Evolutionary conservation across 2,113 vertebrate species (phyloP).

Genomic region (Panthera tigris): DNA sequence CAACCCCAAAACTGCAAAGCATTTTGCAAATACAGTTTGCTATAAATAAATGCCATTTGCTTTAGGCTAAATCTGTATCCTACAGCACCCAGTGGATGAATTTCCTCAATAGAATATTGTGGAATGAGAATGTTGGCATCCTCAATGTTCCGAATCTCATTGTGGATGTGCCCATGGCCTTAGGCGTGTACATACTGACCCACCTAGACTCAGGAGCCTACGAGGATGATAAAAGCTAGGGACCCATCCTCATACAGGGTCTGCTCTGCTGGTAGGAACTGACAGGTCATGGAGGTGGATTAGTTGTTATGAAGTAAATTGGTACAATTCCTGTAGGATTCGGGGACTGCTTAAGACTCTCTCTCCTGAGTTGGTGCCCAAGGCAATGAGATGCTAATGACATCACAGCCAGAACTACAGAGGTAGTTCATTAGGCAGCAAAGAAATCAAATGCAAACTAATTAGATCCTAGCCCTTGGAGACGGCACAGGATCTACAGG

Average conservation of each 20-base stretch:
- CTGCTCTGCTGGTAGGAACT: background rate
- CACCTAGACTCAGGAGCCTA: background rate
- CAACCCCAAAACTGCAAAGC: slow-evolving; percentile 63
- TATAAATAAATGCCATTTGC: slow-evolving; percentile 79
- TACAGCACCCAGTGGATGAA: slow-evolving; percentile 52
- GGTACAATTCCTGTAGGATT: slow-evolving; percentile 62
- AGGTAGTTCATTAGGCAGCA: slow-evolving; percentile 63
- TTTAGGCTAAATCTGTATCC: slow-evolving; percentile 75
- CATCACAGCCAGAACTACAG: slow-evolving; percentile 49
- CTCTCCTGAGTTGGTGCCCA: slow-evolving; percentile 50
- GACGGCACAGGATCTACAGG: background rate
- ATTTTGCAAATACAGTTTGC: slow-evolving; percentile 69
- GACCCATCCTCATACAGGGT: background rate
- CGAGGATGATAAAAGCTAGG: background rate
- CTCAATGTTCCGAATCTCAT: background rate
- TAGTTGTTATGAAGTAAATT: slow-evolving; percentile 48
- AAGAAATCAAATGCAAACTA: slow-evolving; percentile 47
- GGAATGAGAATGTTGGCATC: background rate
- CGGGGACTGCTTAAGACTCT: slow-evolving; percentile 32
- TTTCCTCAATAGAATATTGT: slow-evolving; percentile 43
- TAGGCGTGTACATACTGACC: background rate
- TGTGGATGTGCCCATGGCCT: background rate
- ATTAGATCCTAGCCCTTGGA: slow-evolving; percentile 26
- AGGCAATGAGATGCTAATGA: slow-evolving; percentile 65
- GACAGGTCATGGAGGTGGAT: slow-evolving; percentile 27